Base-by-base conservation (phyloP, 2,113 vertebrate genomes). In the Podiceps cristatus region DNA sequence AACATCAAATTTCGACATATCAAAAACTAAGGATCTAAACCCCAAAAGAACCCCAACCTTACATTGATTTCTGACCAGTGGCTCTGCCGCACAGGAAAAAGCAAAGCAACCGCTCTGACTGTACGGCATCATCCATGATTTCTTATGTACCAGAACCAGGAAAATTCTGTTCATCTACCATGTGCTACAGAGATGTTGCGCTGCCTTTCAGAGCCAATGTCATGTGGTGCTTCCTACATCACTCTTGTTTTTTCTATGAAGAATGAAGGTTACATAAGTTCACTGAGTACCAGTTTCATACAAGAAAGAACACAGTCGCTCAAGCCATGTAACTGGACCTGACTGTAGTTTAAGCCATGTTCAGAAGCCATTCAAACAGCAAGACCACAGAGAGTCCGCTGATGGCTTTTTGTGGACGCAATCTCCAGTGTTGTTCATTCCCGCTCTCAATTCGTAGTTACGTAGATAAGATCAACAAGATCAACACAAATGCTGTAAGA, bases 171-270 rank as follows among this genome's bases (percentile, higher is more conserved):
- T 95, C 20, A 71, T 67, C 71, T 60, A 47, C 56, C 31, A 31
- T 3, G 4, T 33, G 28, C 49, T 84, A 31, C 22, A 80, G 62
- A n/a, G 37, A 27, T 7, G 50, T 1, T 9, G 2, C 0, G 5
- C 25, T 10, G 22, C 23, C 63, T 67, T 35, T 64, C 23, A 7
- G 2, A 71, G 52, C 14, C 29, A 69, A 18, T 2, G 3, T 33
- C 42, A 58, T 3, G 5, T 37, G 11, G 7, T 58, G 17, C 62
- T 85, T 88, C 18, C 49, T 49, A 24, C 0, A 0, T 24, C 7
- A 24, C 10, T 73, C 52, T 20, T 23, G 11, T 4, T 1, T 35
- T 56, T 40, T 80, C 45, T 42, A 14, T 4, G 15, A 84, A 86
- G 45, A 92, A n/a, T 8, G 5, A 82, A 85, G 18, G 12, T 50